Percentiles rank a stretch among this genome's conserved stretches.
Conservation (phyloP, 2,888 invertebrate species). For the Caenorhabditis zanzibari region DNA sequence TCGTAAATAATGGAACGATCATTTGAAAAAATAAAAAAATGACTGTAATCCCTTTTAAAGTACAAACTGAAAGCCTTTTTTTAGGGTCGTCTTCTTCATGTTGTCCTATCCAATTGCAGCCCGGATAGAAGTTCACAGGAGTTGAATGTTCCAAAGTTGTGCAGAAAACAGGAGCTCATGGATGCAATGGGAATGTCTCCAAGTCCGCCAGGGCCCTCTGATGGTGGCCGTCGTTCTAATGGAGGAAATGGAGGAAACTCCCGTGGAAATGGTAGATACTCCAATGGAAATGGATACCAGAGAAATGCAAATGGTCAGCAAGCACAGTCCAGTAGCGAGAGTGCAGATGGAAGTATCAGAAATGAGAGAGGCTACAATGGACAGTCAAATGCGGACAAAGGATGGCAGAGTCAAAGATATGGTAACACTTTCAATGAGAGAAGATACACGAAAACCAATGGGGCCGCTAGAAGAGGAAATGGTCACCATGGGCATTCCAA, state of each 20-base stretch:
- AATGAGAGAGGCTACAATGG: background rate
- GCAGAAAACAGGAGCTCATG: background rate
- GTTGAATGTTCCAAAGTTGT: slow-evolving; percentile 12
- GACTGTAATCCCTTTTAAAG: background rate
- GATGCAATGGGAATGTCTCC: slow-evolving; percentile 1
- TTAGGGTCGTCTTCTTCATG: slow-evolving; percentile 91
- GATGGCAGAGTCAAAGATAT: no score
- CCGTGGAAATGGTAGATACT: background rate
- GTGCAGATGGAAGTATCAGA: background rate
- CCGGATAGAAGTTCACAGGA: no score
- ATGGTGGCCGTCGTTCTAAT: background rate
- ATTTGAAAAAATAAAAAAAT: no score
- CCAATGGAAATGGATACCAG: background rate
- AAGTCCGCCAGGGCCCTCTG: background rate
- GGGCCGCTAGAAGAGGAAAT: background rate
- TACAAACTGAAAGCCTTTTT: background rate
- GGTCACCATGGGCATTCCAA: background rate
- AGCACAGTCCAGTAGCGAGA: background rate
- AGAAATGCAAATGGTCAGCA: background rate
- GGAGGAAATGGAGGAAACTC: slow-evolving; percentile 4
- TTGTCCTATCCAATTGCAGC: slow-evolving; percentile 88
- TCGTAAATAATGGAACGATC: no score
- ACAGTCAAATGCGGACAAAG: background rate
- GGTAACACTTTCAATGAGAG: background rate
- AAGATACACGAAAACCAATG: no score